A percentile compares a stretch with the other conserved stretches of the same genome.
Evolutionary conservation across 1,140 invertebrate species (phyloP).

Genomic region (Contarinia nasturtii): DNA sequence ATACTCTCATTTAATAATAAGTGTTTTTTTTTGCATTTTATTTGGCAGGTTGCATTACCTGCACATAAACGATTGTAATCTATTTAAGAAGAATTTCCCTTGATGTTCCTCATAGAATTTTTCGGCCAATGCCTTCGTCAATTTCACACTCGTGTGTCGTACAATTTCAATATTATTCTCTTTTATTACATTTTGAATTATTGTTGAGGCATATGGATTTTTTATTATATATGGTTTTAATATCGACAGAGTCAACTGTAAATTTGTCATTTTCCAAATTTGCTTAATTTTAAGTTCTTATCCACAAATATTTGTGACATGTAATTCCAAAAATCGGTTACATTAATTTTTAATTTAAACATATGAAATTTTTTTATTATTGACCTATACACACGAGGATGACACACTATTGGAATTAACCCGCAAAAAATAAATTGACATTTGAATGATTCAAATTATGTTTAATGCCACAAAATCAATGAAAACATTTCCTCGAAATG

Average conservation of each 20-base stretch:
- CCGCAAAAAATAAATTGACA: too few relatives aligned
- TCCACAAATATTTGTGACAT: too few relatives aligned
- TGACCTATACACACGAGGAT: too few relatives aligned
- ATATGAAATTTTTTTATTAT: too few relatives aligned
- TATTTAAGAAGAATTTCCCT: slow-evolving; percentile 72
- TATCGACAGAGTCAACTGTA: slow-evolving; percentile 45
- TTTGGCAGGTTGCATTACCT: slow-evolving; percentile 35
- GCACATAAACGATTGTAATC: slow-evolving; percentile 68
- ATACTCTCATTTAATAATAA: background rate
- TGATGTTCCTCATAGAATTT: slow-evolving; percentile 70
- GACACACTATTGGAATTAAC: too few relatives aligned
- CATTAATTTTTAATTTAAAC: too few relatives aligned
- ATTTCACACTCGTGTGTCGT: slow-evolving; percentile 37
- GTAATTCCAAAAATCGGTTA: too few relatives aligned
- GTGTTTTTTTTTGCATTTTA: background rate
- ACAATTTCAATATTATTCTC: slow-evolving; percentile 58
- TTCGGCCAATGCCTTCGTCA: slow-evolving; percentile 42
- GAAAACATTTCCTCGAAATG: too few relatives aligned
- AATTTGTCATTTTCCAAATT: slow-evolving; percentile 1
- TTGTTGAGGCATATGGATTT: slow-evolving; percentile 41
- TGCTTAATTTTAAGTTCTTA: too few relatives aligned
- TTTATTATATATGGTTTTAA: slow-evolving; percentile 55
- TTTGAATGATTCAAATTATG: too few relatives aligned
- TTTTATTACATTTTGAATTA: slow-evolving; percentile 45
- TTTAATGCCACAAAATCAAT: too few relatives aligned